These are phyloP conservation scores for Pantelozetes paolii DNA, from an alignment of 2,888 invertebrate genomes.

Conservation along the genomic window DNA sequence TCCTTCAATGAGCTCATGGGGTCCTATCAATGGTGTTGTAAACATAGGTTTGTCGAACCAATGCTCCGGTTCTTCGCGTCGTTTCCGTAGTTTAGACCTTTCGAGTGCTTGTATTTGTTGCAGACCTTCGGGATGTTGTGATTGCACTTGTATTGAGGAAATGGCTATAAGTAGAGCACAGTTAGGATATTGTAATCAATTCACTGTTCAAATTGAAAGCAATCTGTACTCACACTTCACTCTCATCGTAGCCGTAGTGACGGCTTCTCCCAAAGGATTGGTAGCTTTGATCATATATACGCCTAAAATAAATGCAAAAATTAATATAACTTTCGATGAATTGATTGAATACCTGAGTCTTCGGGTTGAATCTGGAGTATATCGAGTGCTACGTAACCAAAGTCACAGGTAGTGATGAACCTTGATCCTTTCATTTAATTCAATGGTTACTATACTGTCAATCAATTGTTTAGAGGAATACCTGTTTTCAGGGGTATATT, in stretches of 20 bases:
- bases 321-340: slow-evolving; percentile 59
- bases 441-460: not conserved
- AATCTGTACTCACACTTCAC: slow-evolving; percentile 55
- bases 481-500: slow-evolving; percentile 73
- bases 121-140: slow-evolving; percentile 85
- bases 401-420: slow-evolving; percentile 88
- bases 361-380: slow-evolving; percentile 63
- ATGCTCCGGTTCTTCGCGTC: slow-evolving; percentile 60
- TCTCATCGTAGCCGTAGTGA: slow-evolving; percentile 83
- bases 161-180: not conserved
- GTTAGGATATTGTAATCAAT: not conserved
- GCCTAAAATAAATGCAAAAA: slow-evolving; percentile 81
- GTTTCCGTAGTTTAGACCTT: slow-evolving; percentile 61
- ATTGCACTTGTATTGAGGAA: slow-evolving; percentile 70
- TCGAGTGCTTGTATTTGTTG: slow-evolving; percentile 86
- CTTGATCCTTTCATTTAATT: slow-evolving; percentile 57
- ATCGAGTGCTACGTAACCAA: slow-evolving; percentile 90
- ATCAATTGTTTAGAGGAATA: slow-evolving; percentile 43
- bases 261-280: slow-evolving; percentile 81
- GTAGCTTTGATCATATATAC: slow-evolving; percentile 91
- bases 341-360: slow-evolving; percentile 84
- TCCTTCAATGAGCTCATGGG: slow-evolving; percentile 76
- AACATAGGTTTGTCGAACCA: slow-evolving; percentile 87
- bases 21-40: slow-evolving; percentile 76
- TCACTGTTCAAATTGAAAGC: not conserved